Evolutionary conservation across 2,113 vertebrate species (phyloP), one percentile per base, ranked within the genome.

Genomic region (Petromus typicus): DNA sequence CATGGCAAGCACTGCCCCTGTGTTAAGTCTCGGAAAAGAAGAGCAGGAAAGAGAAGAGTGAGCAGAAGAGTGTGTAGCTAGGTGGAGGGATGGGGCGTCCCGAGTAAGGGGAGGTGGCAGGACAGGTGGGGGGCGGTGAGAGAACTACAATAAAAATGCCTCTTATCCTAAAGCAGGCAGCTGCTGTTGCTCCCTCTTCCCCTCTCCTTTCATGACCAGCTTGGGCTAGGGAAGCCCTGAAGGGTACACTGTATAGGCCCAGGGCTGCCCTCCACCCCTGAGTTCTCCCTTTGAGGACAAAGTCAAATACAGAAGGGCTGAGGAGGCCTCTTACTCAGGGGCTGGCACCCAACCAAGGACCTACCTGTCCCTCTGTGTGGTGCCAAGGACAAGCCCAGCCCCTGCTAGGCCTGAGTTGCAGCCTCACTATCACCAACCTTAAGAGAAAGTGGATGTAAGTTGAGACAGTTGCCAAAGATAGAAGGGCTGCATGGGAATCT

Each of bases 261-360:
- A 23, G 23, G 40, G 86, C 32, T 14, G 5, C 32, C 11, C 6
- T 40, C n/a, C 73, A 43, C 1, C 51, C 23, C n/a, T 14, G 1
- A 7, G 17, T 48, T 54, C 12, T 71, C 34, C 43, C 12, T 27
- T 22, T 2, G 0, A 56, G 43, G 54, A 54, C 57, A 56, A 32
- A 66, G 57, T 8, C 2, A 7, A 20, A 2, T 4, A 32, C 22
- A 7, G 20, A 94, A 0, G 43, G 86, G 1, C 54, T 30, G 80
- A n/a, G 32, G 43, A n/a, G 67, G 59, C 54, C 51, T 43, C n/a
- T 85, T 5, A 54, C 69, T 7, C 23, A 85, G 45, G 43, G 43
- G 23, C 32, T 73, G 66, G 40, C 84, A 86, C 20, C 86, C 91
- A 45, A n/a, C 94, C 92, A 57, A 87, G 91, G 92, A 83, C 92